Conservation (phyloP, 2,888 invertebrate genomes). For the Orthonychiurus folsomi region DNA sequence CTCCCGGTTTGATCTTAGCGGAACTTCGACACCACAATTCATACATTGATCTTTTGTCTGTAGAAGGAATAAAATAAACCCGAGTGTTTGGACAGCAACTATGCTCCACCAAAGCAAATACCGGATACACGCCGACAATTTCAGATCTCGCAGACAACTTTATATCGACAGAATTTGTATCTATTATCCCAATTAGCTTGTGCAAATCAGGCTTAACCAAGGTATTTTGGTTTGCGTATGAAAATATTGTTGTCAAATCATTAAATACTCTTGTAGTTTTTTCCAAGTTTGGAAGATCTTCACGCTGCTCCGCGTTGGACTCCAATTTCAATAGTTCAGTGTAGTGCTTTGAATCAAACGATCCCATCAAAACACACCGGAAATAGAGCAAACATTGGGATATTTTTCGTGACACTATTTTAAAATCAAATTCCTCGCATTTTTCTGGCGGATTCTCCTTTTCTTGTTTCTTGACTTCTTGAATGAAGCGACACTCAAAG, state of each 20-base stretch:
- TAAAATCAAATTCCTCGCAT: not conserved
- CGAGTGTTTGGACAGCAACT: constrained; percentile 32
- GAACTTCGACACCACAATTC: constrained; percentile 36
- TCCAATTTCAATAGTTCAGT: constrained; percentile 52
- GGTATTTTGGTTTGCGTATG: constrained; percentile 26
- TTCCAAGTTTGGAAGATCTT: constrained; percentile 31
- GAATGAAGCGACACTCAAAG: constrained; percentile 36
- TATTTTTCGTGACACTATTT: constrained; percentile 4
- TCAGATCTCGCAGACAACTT: constrained; percentile 26
- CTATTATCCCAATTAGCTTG: constrained; percentile 35
- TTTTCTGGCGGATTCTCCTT: constrained; percentile 15
- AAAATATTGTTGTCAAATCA: constrained; percentile 28
- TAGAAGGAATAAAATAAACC: constrained; percentile 39
- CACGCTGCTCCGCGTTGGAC: constrained; percentile 53
- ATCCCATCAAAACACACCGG: constrained; percentile 56
- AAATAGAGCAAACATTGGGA: constrained; percentile 42
- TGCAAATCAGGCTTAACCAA: constrained; percentile 36
- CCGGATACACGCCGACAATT: constrained; percentile 27
- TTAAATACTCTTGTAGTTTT: constrained; percentile 33
- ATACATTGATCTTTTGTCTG: constrained; percentile 40
- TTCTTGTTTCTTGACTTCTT: constrained; percentile 21
- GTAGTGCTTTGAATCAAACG: constrained; percentile 50
- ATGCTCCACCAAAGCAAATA: constrained; percentile 33
- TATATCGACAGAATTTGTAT: constrained; percentile 31
- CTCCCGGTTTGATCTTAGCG: constrained; percentile 29